Evolutionary conservation across 2,797 vertebrate genomes (phyloP).

Genomic region (Pseudomugil tenellus): DNA sequence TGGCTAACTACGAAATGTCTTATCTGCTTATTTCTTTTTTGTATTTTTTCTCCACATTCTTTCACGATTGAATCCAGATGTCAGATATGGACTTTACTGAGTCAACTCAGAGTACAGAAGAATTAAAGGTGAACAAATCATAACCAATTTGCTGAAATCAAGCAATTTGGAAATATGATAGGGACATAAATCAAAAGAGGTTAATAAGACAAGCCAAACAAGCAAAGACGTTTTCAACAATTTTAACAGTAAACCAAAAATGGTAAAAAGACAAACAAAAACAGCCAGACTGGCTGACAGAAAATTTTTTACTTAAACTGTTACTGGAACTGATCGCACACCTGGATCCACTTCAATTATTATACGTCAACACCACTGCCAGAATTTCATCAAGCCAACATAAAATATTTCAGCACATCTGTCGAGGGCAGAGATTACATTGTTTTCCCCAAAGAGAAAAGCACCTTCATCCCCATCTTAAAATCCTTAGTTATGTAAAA

Average conservation of each 20-base stretch:
- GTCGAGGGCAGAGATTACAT: neutral
- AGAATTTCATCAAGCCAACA: neutral
- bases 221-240: neutral
- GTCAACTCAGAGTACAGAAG: slow-evolving; percentile 20
- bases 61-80: slow-evolving; percentile 37
- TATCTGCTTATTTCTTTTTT: slow-evolving; percentile 10
- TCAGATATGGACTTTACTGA: slow-evolving; percentile 8
- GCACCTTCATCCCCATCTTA: neutral
- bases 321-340: neutral
- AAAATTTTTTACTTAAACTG: neutral
- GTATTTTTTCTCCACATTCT: slow-evolving; percentile 10
- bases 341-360: neutral
- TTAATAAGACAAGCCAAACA: slow-evolving; percentile 2
- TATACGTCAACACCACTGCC: neutral
- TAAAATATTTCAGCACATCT: neutral
- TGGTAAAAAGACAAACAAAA: neutral
- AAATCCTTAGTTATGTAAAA: neutral
- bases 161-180: neutral
- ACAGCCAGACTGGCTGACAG: no score
- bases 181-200: neutral
- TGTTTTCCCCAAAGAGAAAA: neutral
- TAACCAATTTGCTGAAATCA: slow-evolving; percentile 9
- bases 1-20: slow-evolving; percentile 15
- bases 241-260: neutral
- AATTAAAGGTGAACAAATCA: slow-evolving; percentile 30